Evolutionary conservation across 2,113 vertebrate genomes (phyloP).

Genomic region (Muntiacus reevesi): DNA sequence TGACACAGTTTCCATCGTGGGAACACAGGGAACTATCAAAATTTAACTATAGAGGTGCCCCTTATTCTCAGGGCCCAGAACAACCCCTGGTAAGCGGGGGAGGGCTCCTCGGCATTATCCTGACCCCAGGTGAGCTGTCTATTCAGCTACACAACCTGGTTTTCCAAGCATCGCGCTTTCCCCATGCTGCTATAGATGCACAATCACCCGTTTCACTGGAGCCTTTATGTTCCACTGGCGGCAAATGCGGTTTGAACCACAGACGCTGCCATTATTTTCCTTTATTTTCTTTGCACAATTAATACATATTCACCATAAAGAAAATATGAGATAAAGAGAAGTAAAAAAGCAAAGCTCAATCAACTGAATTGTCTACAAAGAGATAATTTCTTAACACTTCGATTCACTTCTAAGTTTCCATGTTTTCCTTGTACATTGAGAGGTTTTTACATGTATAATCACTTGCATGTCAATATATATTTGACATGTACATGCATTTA

Average conservation of each 20-base stretch:
- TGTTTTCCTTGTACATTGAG: not conserved
- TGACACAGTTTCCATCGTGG: not conserved
- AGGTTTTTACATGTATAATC: not conserved
- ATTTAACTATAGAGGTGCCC: not conserved
- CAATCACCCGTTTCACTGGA: not conserved
- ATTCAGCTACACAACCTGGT: not conserved
- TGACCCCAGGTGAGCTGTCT: not conserved
- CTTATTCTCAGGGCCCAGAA: not conserved
- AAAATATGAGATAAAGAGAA: not conserved
- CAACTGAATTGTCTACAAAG: not conserved
- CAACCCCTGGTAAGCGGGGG: no score
- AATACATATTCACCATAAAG: no score
- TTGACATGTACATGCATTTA: not conserved
- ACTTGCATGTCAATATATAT: not conserved
- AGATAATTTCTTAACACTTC: not conserved
- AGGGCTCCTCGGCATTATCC: accelerated
- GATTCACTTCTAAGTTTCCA: not conserved
- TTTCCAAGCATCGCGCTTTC: not conserved
- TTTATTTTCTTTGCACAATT: not conserved
- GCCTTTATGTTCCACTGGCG: not conserved
- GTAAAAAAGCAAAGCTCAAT: not conserved
- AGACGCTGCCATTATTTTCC: not conserved
- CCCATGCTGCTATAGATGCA: accelerated
- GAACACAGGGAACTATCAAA: not conserved
- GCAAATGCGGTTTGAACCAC: not conserved